Evolutionary conservation across 2,113 vertebrate genomes (phyloP), one percentile per base, ranked within the genome.

Genomic region (Cyanoliseus patagonus): DNA sequence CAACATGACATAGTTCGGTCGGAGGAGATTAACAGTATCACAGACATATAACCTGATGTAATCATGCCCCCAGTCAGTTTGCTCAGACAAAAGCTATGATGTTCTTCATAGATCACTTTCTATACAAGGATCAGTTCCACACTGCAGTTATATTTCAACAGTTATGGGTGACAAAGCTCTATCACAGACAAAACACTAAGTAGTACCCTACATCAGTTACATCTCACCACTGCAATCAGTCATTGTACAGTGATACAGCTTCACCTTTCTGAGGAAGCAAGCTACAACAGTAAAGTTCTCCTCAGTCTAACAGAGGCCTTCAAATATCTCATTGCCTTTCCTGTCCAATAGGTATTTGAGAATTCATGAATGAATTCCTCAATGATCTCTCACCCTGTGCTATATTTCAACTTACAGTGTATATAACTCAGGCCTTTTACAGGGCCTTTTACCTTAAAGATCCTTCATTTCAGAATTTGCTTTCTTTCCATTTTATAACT

Each of bases 1-100:
- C 92, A 96, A 90, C 64, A 90, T 20, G 39, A 92, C 10, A 62
- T 72, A 79, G 90, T 94, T 88, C 78, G 78, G 88, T 96, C 83
- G 86, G 78, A 96, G 80, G 62, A 94, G 46, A 95, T 90, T 41
- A 95, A 88, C 28, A 17, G 67, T 72, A 78, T 42, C 74, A 74
- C 35, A 52, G 20, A 84, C 78, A 79, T 17, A 33, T 94, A 91
- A 90, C 70, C 35, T 80, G 11, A 75, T 35, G 41, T 76, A 92
- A 92, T 80, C 49, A 19, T 4, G 10, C 41, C 72, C 31, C 7
- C 37, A 35, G 90, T 75, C 75, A 47, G 14, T 22, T 88, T 74
- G 90, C 70, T 79, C 61, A 59, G 82, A 80, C 33, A 49, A 88
- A 83, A 77, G 39, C 27, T 39, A 47, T 17, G 27, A 35, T 16